Evolutionary conservation across 2,797 vertebrate genomes (phyloP), one percentile per base, ranked within the genome.

Genomic region (Tangara arthus): DNA sequence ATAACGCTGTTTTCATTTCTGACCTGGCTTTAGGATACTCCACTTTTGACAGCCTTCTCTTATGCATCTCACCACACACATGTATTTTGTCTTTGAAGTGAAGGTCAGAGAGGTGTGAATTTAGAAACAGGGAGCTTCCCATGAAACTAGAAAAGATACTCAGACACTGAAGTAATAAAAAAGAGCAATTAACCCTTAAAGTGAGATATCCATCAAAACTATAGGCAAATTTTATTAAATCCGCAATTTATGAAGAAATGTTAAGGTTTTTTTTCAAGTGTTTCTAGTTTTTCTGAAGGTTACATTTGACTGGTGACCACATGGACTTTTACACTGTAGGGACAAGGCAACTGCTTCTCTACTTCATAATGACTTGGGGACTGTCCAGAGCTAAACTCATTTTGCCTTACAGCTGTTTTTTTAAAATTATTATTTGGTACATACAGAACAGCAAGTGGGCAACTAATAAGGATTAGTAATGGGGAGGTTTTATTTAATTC

Each of bases 401-500:
- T 93, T 88, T 96, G 64, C 72, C 84, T 92, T 55, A 68, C 82
- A 93, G 61, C 61, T 94, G 82, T 84, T 88, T 53, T 90, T 95
- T 90, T 6, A 6, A 92, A 91, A 91, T 92, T 84, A 55, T 91
- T 95, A 73, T 95, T 96, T 94, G 46, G 35, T 95, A 65, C 60
- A 85, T 94, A 81, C 71, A 89, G 44, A 96, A 86, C 96, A 97
- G 96, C 95, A 95, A 97, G 94, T 86, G 87, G 92, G 93, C 90
- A 97, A 94, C 86, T 97, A 96, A 96, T 96, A 96, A 96, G 94
- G 97, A 96, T 97, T 96, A 97, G 94, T 85, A 95, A 87, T 71
- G 44, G 82, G 93, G 52, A 94, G 95, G 72, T 90, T 97, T 97
- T 94, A 92, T 97, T 96, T 94, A 95, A 96, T 97, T 96, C 95